Conservation (phyloP, 2,888 invertebrate species). For the Caradrina kadenii region DNA sequence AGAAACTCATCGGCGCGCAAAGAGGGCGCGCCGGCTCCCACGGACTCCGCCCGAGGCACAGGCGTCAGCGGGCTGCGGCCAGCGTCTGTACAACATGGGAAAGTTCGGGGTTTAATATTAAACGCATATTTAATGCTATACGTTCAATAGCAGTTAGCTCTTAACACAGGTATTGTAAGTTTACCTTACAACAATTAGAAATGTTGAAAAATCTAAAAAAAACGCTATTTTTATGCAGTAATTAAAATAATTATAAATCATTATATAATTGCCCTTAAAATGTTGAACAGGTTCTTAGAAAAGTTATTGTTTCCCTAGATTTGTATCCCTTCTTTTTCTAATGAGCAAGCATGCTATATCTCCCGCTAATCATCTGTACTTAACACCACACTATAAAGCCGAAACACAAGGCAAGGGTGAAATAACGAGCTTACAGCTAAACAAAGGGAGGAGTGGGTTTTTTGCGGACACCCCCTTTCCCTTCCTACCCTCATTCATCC, state of each 20-base stretch:
- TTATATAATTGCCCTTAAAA: too few species aligned
- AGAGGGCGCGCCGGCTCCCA: constrained; percentile 41
- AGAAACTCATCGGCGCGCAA: constrained; percentile 70
- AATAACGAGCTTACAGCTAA: constrained; percentile 81
- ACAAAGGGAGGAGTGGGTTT: constrained; percentile 73
- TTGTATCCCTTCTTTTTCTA: too few species aligned
- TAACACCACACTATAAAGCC: constrained; percentile 65
- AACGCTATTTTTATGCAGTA: too few species aligned
- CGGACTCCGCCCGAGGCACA: constrained; percentile 19
- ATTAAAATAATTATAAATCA: too few species aligned
- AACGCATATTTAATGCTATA: too few species aligned
- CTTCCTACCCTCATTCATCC: constrained; percentile 35
- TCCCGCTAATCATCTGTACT: constrained; percentile 38
- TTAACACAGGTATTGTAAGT: too few species aligned
- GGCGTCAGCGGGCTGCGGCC: constrained; percentile 9
- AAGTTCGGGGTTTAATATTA: not conserved
- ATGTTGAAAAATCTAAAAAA: too few species aligned
- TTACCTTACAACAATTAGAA: too few species aligned
- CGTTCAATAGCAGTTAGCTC: too few species aligned
- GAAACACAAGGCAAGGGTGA: constrained; percentile 80
- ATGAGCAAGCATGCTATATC: not conserved
- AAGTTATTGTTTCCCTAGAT: too few species aligned
- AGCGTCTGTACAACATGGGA: too few species aligned
- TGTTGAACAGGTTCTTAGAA: too few species aligned
- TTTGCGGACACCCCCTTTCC: constrained; percentile 60